These are phyloP conservation scores for Nemapogon koenigi DNA, from an alignment of 2,888 invertebrate genomes.

Conservation along the genomic window DNA sequence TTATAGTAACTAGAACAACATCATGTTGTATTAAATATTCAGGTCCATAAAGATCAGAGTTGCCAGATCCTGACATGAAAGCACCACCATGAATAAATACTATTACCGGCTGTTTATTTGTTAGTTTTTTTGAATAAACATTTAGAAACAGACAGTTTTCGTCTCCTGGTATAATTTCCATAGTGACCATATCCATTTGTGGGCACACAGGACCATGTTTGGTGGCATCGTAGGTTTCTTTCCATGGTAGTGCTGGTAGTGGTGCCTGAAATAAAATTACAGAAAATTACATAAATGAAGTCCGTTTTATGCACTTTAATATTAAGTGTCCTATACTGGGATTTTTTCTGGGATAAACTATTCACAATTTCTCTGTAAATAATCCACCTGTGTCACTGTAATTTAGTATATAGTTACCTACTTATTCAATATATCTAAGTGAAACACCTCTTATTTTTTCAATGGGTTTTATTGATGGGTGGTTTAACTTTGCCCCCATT, in stretches of 20 bases:
- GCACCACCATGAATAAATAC: conserved; percentile 49
- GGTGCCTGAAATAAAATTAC: conserved; percentile 35
- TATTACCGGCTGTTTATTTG: conserved; percentile 35
- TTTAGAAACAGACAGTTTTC: conserved; percentile 43
- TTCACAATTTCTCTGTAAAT: no score
- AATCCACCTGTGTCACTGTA: no score
- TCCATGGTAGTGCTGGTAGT: conserved; percentile 29
- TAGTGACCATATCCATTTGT: conserved; percentile 29
- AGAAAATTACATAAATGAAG: no score
- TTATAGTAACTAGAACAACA: conserved; percentile 44
- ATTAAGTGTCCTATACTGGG: no score
- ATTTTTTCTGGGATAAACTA: no score
- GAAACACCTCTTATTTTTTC: no score
- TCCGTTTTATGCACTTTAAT: no score
- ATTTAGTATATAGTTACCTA: no score
- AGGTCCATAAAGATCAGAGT: conserved; percentile 33
- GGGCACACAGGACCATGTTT: conserved; percentile 38
- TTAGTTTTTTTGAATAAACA: conserved; percentile 27
- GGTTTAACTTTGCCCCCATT: no score
- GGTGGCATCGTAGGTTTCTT: conserved; percentile 31
- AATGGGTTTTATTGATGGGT: no score
- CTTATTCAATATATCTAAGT: no score
- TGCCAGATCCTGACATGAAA: conserved; percentile 37
- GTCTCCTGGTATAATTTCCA: conserved; percentile 24
- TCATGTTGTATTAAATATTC: conserved; percentile 38